These are phyloP conservation scores for Lophius piscatorius DNA, from an alignment of 2,113 vertebrate species.

Conservation along the genomic window DNA sequence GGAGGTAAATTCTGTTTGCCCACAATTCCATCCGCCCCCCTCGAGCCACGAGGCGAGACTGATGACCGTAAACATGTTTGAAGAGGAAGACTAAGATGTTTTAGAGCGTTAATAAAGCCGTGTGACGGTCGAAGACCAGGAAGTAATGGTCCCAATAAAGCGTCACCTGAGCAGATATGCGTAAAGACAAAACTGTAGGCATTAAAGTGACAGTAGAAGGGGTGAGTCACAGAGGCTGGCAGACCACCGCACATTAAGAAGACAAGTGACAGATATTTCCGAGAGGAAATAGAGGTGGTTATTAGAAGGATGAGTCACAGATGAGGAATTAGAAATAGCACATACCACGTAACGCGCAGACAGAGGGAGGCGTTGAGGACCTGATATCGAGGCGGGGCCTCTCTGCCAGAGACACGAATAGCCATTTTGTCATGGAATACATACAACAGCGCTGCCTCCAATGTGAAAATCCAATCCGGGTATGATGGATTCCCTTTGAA, in stretches of 20 bases:
- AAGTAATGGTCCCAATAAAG: constrained; percentile 34
- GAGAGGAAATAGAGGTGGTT: constrained; percentile 52
- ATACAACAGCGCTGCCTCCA: constrained; percentile 36
- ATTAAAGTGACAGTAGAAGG: constrained; percentile 35
- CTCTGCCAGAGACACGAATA: constrained; percentile 51
- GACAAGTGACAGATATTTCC: constrained; percentile 44
- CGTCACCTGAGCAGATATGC: constrained; percentile 6
- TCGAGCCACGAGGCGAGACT: constrained; percentile 31
- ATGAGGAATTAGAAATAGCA: constrained; percentile 59
- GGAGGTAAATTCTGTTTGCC: no score
- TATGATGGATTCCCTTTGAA: constrained; percentile 49
- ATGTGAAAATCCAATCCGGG: constrained; percentile 40
- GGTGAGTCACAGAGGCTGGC: constrained; percentile 35
- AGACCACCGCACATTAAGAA: constrained; percentile 33
- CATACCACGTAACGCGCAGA: constrained; percentile 44
- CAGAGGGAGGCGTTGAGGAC: constrained; percentile 60
- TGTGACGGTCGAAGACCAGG: constrained; percentile 25
- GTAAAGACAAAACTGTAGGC: constrained; percentile 28
- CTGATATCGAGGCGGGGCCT: constrained; percentile 50
- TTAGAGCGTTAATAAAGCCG: constrained; percentile 29
- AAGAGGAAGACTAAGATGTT: constrained; percentile 27
- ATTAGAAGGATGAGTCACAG: constrained; percentile 67
- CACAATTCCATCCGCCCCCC: no score
- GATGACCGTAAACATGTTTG: constrained; percentile 18
- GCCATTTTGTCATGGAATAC: constrained; percentile 52